Evolutionary conservation across 2,797 vertebrate genomes (phyloP).

Genomic region (Fundulus diaphanus): DNA sequence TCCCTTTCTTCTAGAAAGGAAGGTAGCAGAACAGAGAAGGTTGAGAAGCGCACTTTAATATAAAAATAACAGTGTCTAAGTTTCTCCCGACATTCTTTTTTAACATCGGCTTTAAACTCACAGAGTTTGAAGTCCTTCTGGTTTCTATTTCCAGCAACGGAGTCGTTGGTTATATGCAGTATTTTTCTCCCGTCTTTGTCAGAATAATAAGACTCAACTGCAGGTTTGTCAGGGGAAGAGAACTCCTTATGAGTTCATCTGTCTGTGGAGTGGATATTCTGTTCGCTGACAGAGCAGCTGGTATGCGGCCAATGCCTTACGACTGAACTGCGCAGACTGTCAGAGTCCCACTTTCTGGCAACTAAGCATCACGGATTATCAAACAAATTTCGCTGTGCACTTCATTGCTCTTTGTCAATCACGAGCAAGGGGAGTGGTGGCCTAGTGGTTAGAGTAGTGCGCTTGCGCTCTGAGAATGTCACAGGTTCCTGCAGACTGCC

Average conservation of each 20-base stretch:
- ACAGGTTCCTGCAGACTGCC: too few relatives aligned
- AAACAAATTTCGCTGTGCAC: background rate
- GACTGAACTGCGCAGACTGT: background rate
- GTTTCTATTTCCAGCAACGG: conserved; percentile 60
- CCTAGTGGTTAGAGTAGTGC: too few relatives aligned
- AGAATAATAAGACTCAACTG: conserved; percentile 37
- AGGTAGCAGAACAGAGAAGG: background rate
- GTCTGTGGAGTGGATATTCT: conserved; percentile 19
- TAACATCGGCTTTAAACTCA: conserved; percentile 44
- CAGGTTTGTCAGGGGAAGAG: conserved; percentile 23
- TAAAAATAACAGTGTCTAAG: conserved; percentile 46
- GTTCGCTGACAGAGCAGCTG: conserved; percentile 10
- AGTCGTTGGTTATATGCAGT: conserved; percentile 40
- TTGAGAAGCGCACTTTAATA: conserved; percentile 27
- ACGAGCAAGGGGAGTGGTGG: too few relatives aligned
- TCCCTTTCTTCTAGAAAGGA: conserved; percentile 8
- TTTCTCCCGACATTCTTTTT: conserved; percentile 29
- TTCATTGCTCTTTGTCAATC: background rate
- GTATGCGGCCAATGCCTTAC: conserved; percentile 5
- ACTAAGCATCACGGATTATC: background rate
- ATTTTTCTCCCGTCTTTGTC: conserved; percentile 25
- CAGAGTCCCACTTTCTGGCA: background rate
- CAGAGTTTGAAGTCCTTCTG: conserved; percentile 44
- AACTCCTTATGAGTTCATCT: conserved; percentile 18
- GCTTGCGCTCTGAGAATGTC: too few relatives aligned